Evolutionary conservation across 53 echinoderm and acorn worm species (phyloP), one percentile per base, ranked within the genome.

Genomic region (Actinopyga echinites): DNA sequence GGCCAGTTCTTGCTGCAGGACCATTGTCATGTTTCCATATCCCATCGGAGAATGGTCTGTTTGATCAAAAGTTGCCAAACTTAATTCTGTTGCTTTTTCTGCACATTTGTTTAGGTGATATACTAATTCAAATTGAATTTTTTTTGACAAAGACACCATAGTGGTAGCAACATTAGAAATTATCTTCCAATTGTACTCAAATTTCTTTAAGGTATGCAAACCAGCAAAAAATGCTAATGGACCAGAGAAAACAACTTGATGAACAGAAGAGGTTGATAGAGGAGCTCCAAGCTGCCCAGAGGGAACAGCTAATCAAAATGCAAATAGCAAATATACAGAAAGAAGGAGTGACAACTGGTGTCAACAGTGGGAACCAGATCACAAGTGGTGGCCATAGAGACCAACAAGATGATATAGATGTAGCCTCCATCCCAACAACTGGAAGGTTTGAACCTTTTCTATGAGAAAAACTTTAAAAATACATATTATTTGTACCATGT

Each of bases 191-290:
- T n/a, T n/a, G n/a, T n/a, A 19, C 25, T 24, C 24, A 8, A 63
- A 19, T 63, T 13, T 63, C 23, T 63, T 63, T 24, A 38, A 85
- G 91, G 57, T 97, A 97, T 60, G 90, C 97, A 13, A 90, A 90
- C 19, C 94, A 97, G 86, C 97, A 97, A 60, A 90, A 89, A 40
- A 86, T 97, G 20, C 75, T 97, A 2, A 64, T 82, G n/a, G 97
- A 97, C 31, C 97, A 97, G 77, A 88, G 90, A 61, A 65, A 90
- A 8, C 97, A 97, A 75, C 83, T 97, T 43, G 83, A 88, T 57
- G 94, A 97, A 86, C 97, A 97, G 65, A 85, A 90, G 53, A 83
- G 91, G 29, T 63, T 94, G 83, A 97, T 97, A 26, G 89, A 92
- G 58, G 94, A 97, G 45, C 83, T 97, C 28, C 94, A 92, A 82